A percentile compares a stretch with the other conserved stretches of the same genome.
These are phyloP conservation scores for Lates calcarifer DNA, from an alignment of 2,113 vertebrate species.

Conservation along the genomic window DNA sequence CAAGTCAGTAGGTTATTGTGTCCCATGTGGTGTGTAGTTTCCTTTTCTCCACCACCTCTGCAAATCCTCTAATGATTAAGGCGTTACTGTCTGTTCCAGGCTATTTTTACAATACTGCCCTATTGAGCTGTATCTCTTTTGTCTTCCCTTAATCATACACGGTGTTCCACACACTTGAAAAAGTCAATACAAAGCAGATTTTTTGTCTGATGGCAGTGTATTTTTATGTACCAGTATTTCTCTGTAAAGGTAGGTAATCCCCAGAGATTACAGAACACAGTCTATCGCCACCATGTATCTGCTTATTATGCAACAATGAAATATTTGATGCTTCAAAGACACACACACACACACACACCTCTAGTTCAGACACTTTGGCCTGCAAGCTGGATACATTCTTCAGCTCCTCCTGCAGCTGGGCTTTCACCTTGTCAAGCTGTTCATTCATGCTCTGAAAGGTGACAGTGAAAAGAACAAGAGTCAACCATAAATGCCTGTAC, in stretches of 20 bases:
- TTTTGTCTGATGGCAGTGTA: neutral
- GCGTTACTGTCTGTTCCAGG: neutral
- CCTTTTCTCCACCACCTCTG: neutral
- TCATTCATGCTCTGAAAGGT: constrained; percentile 84
- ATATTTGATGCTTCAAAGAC: neutral
- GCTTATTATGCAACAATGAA: neutral
- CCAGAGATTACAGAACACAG: neutral
- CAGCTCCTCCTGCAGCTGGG: constrained; percentile 83
- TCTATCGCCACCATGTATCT: neutral
- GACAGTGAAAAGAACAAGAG: neutral
- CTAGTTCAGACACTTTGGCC: constrained; percentile 82
- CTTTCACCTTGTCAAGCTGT: constrained; percentile 81
- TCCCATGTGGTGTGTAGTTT: neutral
- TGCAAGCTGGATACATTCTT: constrained; percentile 76
- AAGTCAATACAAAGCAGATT: neutral
- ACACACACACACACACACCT: constrained; percentile 86
- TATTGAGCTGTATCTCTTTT: neutral
- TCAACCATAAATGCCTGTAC: neutral
- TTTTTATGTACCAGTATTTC: neutral
- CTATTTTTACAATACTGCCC: neutral
- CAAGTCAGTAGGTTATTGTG: neutral
- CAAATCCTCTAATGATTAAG: neutral
- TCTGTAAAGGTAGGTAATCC: neutral
- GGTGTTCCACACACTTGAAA: neutral
- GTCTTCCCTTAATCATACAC: neutral